Evolutionary conservation across 92 coral and sea anemone species (phyloP), one percentile per base, ranked within the genome.

Genomic region (Chrysogorgia sp.): DNA sequence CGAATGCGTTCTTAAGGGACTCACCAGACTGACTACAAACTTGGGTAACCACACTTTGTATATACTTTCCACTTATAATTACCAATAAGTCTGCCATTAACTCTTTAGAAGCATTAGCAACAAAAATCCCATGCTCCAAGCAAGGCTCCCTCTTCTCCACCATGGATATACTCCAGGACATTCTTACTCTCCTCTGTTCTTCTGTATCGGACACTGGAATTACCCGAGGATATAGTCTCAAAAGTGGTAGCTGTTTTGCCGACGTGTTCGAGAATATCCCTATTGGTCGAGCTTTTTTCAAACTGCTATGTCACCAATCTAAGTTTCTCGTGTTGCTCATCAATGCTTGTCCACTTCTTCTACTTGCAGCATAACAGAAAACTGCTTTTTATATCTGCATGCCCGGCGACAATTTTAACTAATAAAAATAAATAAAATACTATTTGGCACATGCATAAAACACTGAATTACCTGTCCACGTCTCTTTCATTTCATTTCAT

Each of bases 61-160:
- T n/a, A n/a, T n/a, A n/a, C n/a, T n/a, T n/a, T n/a, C n/a, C n/a
- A 22, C 83, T 67, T 86, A 41, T 86, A 86, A 33, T 24, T 77
- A 12, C 69, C 37, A 13, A 86, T 69, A 13, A 87, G 63, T 34
- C 40, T 71, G 40, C 30, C 63, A 87, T 87, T 13, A 75, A 13
- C 64, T 86, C 83, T 6, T 67, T 45, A 19, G 69, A 45, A 1
- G 90, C 84, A 76, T 63, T 77, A 3, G 81, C 58, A 15, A 67
- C 32, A 21, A 87, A 69, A 82, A 71, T 87, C 87, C 90, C 90
- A 86, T 70, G 90, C 90, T n/a, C n/a, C n/a, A n/a, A n/a, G n/a
- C n/a, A n/a, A n/a, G n/a, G n/a, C 21, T 86, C 86, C 75, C 29
- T 81, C 90, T 19, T 32, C 15, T 2, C 90, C 90, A 70, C 86